phyloP scores from a whole-genome alignment of 2,797 vertebrate genomes.

The Lacerta agilis region DNA sequence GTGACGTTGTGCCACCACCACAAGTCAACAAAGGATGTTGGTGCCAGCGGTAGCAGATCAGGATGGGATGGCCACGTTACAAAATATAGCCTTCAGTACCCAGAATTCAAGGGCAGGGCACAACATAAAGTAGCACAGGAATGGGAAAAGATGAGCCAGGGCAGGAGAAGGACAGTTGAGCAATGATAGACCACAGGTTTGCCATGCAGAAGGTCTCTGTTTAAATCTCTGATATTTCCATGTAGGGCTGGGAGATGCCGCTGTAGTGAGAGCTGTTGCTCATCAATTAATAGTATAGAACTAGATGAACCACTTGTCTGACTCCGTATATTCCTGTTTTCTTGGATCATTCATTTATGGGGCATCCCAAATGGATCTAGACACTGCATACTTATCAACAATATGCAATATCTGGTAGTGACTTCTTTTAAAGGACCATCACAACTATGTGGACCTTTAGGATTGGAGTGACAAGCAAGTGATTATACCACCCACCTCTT shows the following conservation, averaged over 20 bases:
- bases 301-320: no score
- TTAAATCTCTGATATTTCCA: no score
- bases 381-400: background rate
- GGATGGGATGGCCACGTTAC: background rate
- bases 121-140: background rate
- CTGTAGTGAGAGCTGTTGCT: no score
- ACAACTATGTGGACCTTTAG: background rate
- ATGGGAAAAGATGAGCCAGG: background rate
- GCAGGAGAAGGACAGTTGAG: background rate
- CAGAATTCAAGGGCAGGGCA: background rate
- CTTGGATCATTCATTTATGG: background rate
- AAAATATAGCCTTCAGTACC: background rate
- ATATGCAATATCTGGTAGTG: background rate
- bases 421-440: background rate
- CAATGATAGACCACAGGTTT: background rate
- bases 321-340: no score
- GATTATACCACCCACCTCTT: background rate
- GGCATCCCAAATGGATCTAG: background rate
- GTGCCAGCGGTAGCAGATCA: background rate
- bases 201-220: no score
- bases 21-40: background rate
- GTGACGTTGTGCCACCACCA: background rate
- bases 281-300: no score
- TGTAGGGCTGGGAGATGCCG: no score
- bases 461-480: background rate